Base-by-base conservation (phyloP, 2,113 vertebrate genomes). In the Indri indri region DNA sequence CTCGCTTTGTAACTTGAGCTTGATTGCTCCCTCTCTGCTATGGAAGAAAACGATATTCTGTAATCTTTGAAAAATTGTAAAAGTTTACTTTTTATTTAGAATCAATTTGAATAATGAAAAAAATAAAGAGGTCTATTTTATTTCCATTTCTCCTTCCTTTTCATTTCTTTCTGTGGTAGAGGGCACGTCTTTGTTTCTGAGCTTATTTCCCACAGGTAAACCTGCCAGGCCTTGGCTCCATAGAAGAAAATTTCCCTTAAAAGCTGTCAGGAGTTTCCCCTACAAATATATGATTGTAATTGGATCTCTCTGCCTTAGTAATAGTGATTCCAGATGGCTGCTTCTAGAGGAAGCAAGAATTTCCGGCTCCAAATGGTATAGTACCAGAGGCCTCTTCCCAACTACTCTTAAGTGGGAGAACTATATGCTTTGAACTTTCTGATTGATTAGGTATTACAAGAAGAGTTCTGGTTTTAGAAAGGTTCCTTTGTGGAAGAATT, bases 301-400 rank as follows among this genome's bases (percentile, higher is more conserved):
- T 90, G 77, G 37, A 97, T 97, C 80, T 90, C 45, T 90, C 23
- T 52, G 9, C 87, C 93, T 92, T 82, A 82, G 79, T 42, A 88
- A 92, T 52, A 95, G 76, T 57, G 88, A 90, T 91, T 97, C 84
- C 93, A 97, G 90, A 96, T 96, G 96, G 54, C 76, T 96, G 89
- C 14, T 90, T 96, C 87, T 82, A 85, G 87, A 97, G 84, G 95
- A 97, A 97, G 93, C 83, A 88, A 94, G 59, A 89, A 79, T 97
- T 96, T 97, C 91, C 20, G 9, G 90, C 42, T 97, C 57, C 88
- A 76, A 71, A 95, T 96, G 73, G 27, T 79, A 50, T 68, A 42
- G 84, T 68, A 52, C 70, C 17, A 83, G 47, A 86, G 13, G 13
- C n/a, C 12, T 86, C 30, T 79, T 6, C 47, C 1, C 27, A 40